These are phyloP conservation scores for Hylaeus volcanicus DNA, from an alignment of 1,140 invertebrate species.

Conservation along the genomic window DNA sequence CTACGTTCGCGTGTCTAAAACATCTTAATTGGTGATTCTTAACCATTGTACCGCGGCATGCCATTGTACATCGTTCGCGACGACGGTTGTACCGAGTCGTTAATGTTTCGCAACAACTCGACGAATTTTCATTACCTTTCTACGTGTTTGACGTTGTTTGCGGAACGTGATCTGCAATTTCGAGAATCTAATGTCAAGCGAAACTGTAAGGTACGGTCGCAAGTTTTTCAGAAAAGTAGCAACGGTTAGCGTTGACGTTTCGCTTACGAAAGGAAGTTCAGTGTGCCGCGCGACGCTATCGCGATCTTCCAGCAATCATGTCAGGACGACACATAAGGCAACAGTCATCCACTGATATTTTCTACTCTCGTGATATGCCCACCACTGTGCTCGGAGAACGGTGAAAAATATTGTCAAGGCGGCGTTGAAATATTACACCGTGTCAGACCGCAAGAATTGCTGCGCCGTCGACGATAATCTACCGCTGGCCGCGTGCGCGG, in stretches of 20 bases:
- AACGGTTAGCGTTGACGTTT: conserved; percentile 20
- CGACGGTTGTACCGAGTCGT: too few species aligned
- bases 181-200: neutral
- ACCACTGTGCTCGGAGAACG: conserved; percentile 12
- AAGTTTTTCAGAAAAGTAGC: neutral
- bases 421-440: conserved; percentile 64
- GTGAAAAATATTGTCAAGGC: conserved; percentile 65
- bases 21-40: too few species aligned
- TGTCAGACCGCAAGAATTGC: conserved; percentile 64
- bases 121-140: too few species aligned
- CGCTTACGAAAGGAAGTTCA: conserved; percentile 5
- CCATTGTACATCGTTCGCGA: too few species aligned
- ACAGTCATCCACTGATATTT: conserved; percentile 60
- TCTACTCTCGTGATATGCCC: conserved; percentile 41
- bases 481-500: conserved; percentile 52
- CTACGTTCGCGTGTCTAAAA: too few species aligned
- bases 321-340: conserved; percentile 21
- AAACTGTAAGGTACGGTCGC: neutral
- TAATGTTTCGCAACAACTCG: too few species aligned
- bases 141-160: neutral
- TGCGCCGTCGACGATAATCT: conserved; percentile 61
- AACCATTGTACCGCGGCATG: too few species aligned
- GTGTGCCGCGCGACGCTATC: conserved; percentile 24
- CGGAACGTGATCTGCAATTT: neutral
- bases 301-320: conserved; percentile 42